Evolutionary conservation across 1,140 invertebrate species (phyloP).

Genomic region (Hormaphis cornu): DNA sequence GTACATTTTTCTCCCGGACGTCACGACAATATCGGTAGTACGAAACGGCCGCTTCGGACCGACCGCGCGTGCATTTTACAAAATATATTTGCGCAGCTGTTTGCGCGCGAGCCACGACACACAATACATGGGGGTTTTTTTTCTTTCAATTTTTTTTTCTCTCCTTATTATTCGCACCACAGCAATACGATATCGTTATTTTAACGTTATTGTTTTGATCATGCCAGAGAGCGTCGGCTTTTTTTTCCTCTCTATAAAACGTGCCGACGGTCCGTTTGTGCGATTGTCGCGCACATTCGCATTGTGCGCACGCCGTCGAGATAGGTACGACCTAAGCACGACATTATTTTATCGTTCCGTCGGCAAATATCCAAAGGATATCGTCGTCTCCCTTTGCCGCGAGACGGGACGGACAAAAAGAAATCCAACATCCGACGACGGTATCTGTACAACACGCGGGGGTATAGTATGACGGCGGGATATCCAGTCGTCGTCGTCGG

Average conservation of each 20-base stretch:
- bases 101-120: background rate
- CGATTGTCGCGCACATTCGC: background rate
- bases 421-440: conserved; percentile 1
- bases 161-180: too few relatives aligned
- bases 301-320: background rate
- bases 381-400: background rate
- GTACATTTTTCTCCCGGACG: too few relatives aligned
- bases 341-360: too few relatives aligned
- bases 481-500: background rate
- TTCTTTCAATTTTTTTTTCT: too few relatives aligned
- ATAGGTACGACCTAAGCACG: too few relatives aligned
- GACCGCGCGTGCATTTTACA: too few relatives aligned
- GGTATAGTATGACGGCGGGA: too few relatives aligned
- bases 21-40: too few relatives aligned
- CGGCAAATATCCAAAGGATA: too few relatives aligned
- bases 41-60: too few relatives aligned
- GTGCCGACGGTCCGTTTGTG: background rate
- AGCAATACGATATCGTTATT: background rate
- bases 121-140: too few relatives aligned
- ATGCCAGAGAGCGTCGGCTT: background rate
- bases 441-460: too few relatives aligned
- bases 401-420: background rate
- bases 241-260: background rate
- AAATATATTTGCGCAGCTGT: background rate
- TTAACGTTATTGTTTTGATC: background rate